Percentiles rank a stretch among this genome's conserved stretches.
phyloP scores from a whole-genome alignment of 2,113 vertebrate species.

The Tringa solitaria region DNA sequence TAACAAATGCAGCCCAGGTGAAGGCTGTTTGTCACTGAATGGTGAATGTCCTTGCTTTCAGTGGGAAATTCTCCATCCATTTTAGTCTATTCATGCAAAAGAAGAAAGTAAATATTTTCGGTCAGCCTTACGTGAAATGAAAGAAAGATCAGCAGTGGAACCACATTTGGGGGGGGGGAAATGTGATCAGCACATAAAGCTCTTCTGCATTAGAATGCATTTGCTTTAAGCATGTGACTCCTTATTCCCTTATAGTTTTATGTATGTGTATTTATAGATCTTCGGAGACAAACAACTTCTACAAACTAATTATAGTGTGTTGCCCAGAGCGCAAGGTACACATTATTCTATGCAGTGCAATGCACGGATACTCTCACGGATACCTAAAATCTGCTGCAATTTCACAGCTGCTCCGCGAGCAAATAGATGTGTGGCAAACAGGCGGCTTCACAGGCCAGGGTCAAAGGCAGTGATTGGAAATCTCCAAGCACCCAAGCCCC shows the following conservation, averaged over 20 bases:
- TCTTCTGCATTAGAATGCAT: background rate
- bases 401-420: conserved; percentile 26
- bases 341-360: background rate
- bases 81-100: background rate
- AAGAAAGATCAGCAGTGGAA: conserved; percentile 14
- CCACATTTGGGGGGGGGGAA: background rate
- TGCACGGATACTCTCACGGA: background rate
- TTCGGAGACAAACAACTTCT: conserved; percentile 34
- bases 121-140: background rate
- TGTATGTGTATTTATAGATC: conserved; percentile 27
- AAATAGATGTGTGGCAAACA: background rate
- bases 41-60: background rate
- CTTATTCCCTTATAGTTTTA: background rate
- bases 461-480: background rate
- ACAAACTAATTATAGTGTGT: conserved; percentile 19
- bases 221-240: background rate
- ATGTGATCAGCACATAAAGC: background rate
- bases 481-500: background rate
- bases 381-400: background rate
- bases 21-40: background rate
- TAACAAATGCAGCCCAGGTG: background rate
- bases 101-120: conserved; percentile 21
- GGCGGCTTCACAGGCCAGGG: background rate
- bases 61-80: background rate
- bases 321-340: conserved; percentile 21